Evolutionary conservation across 2,888 invertebrate species (phyloP), one percentile per base, ranked within the genome.

Genomic region (Trichogramma dendrolimi): DNA sequence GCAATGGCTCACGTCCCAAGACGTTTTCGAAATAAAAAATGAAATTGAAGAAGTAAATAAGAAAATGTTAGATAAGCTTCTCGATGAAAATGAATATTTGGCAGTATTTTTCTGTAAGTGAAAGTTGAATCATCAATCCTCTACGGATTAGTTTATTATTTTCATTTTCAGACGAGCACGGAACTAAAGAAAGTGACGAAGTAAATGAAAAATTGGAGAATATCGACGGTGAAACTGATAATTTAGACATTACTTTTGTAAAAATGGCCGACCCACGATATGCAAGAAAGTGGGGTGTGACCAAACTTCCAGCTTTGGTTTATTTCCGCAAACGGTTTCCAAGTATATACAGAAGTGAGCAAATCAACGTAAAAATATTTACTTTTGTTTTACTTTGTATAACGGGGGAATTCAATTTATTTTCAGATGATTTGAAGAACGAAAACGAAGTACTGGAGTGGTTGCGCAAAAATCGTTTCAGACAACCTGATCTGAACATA

Each of bases 11-110:
- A 95, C 95, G 40, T 94, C 94, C 54, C 94, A 95, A 75, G 95
- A 95, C 76, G 92, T 94, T 58, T 94, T 95, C 81, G 94, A 95
- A 81, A 90, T 95, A 58, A 94, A 94, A 82, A 95, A 94, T 75
- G 95, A 95, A 85, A 96, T 96, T 74, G 96, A 96, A 79, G 96
- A 96, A 78, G 96, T 97, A 6, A 96, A 96, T 80, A 88, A 92
- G 67, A 95, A 96, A 81, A 96, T 96, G 94, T 83, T 96, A 72
- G 95, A 96, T 75, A 96, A 96, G 81, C 82, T 96, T 27, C 81
- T 96, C 58, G 93, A 95, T 69, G 96, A 96, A 78, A 95, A 95
- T 72, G 96, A 96, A 81, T 96, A 94, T 75, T 83, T 97, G 55
- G 91, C 95, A 5, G 95, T 97, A 58, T 96, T 92, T 79, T 96